phyloP scores from a whole-genome alignment of 2,888 invertebrate species.

The Metopia argyrocephala region DNA sequence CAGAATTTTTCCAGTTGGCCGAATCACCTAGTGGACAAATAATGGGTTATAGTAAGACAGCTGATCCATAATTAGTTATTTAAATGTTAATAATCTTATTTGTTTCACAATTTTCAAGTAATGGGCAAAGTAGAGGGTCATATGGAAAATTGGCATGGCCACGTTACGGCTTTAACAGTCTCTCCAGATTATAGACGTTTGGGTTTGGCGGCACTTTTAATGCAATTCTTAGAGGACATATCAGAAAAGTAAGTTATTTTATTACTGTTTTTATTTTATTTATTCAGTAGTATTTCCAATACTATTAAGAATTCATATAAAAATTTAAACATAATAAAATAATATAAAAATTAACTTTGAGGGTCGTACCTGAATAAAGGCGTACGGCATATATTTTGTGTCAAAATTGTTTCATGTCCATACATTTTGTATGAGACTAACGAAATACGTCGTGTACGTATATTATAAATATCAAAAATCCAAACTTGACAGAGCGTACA shows the following conservation, averaged over 20 bases:
- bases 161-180: constrained; percentile 98
- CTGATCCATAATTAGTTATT: background rate
- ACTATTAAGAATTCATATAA: too few species aligned
- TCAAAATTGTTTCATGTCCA: too few species aligned
- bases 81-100: background rate
- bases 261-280: background rate
- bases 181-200: constrained; percentile 95
- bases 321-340: too few species aligned
- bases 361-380: too few species aligned
- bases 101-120: too few species aligned
- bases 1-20: constrained; percentile 97
- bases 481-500: too few species aligned
- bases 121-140: constrained; percentile 96
- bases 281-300: too few species aligned
- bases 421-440: too few species aligned
- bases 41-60: constrained; percentile 97
- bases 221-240: constrained; percentile 96
- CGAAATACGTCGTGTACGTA: too few species aligned
- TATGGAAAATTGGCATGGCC: constrained; percentile 98
- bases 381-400: too few species aligned
- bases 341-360: too few species aligned
- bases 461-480: too few species aligned
- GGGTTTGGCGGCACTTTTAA: constrained; percentile 94
- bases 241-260: constrained; percentile 88
- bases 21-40: constrained; percentile 97